A percentile compares a stretch with the other conserved stretches of the same genome.
These are phyloP conservation scores for Leucania comma DNA, from an alignment of 2,888 invertebrate species.

Conservation along the genomic window DNA sequence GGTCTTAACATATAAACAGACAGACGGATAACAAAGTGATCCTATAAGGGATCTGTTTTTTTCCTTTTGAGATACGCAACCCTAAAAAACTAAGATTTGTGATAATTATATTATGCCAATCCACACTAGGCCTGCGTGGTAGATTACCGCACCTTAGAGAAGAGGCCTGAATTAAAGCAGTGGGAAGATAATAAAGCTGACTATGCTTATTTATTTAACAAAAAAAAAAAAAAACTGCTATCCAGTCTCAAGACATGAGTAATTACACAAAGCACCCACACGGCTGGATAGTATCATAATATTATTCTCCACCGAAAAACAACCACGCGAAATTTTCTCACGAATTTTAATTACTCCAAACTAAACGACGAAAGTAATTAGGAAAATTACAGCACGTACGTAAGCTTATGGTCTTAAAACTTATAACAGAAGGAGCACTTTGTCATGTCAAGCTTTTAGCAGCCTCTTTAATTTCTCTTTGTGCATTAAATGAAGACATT, in stretches of 20 bases:
- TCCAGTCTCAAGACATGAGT: background rate
- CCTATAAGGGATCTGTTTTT: too few relatives aligned
- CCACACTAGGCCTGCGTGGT: too few relatives aligned
- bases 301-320: slow-evolving; percentile 2
- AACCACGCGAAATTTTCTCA: slow-evolving; percentile 37
- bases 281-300: background rate
- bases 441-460: slow-evolving; percentile 89
- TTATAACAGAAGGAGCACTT: slow-evolving; percentile 88
- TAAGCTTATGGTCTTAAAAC: slow-evolving; percentile 85
- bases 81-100: too few relatives aligned
- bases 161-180: too few relatives aligned
- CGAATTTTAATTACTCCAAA: slow-evolving; percentile 66
- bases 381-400: slow-evolving; percentile 85
- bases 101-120: too few relatives aligned
- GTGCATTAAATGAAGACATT: slow-evolving; percentile 89
- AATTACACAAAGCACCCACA: background rate
- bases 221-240: background rate
- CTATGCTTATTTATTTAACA: too few relatives aligned
- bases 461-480: slow-evolving; percentile 89
- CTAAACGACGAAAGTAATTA: slow-evolving; percentile 81
- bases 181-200: too few relatives aligned
- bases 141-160: too few relatives aligned
- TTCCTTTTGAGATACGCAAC: too few relatives aligned
- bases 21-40: too few relatives aligned
- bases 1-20: too few relatives aligned